Percentiles rank a stretch among this genome's conserved stretches.
Conservation (phyloP, 1,140 invertebrate genomes). For the Chrysopa pallens region DNA sequence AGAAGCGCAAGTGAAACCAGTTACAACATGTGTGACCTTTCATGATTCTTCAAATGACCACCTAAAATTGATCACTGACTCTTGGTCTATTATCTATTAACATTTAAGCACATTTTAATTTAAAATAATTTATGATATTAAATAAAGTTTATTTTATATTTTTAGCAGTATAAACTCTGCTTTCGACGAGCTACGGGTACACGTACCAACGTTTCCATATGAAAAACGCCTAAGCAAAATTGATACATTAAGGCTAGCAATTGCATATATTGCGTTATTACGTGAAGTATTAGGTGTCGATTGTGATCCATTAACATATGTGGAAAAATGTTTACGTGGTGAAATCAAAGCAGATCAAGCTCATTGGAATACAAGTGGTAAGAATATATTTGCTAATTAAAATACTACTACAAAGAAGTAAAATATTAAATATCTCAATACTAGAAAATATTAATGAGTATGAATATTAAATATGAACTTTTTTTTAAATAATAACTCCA, state of each 20-base stretch:
- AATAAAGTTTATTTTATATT: slow-evolving; percentile 14
- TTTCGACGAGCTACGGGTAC: slow-evolving; percentile 84
- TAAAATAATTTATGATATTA: too few species aligned
- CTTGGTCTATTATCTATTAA: too few species aligned
- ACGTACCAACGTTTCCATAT: slow-evolving; percentile 97
- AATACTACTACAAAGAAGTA: too few species aligned
- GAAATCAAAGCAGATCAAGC: slow-evolving; percentile 72
- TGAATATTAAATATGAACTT: too few species aligned
- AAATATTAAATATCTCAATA: too few species aligned
- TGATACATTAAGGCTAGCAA: slow-evolving; percentile 86
- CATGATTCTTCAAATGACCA: too few species aligned
- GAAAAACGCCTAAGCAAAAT: slow-evolving; percentile 96
- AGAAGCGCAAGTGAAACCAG: too few species aligned
- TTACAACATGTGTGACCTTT: too few species aligned
- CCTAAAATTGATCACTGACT: too few species aligned
- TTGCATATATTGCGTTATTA: slow-evolving; percentile 90
- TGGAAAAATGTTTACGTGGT: slow-evolving; percentile 77
- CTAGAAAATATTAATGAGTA: too few species aligned
- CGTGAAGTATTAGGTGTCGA: slow-evolving; percentile 79
- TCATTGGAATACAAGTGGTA: slow-evolving; percentile 93
- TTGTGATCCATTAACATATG: slow-evolving; percentile 81
- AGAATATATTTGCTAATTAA: slow-evolving; percentile 18
- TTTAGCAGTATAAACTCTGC: slow-evolving; percentile 97
- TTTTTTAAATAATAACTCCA: too few species aligned
- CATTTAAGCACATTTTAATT: too few species aligned